Conservation (phyloP, 2,797 vertebrate genomes). For the Darevskia nairensis region DNA sequence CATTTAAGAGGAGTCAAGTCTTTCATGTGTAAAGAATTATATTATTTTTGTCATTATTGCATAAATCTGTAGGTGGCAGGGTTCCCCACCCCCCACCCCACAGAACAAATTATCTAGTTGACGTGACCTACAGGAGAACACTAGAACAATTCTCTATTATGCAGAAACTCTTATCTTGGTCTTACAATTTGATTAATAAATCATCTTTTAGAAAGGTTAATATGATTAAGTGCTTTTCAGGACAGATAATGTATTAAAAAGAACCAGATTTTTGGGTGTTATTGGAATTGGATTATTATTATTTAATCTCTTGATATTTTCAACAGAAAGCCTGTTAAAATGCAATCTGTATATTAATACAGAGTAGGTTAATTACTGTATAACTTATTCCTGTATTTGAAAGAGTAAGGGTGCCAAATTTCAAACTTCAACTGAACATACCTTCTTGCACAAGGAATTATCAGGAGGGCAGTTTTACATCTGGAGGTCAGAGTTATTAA, state of each 20-base stretch:
- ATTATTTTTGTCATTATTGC: neutral
- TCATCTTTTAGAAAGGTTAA: constrained; percentile 22
- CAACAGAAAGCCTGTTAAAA: constrained; percentile 23
- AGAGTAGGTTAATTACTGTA: constrained; percentile 6
- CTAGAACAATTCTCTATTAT: neutral
- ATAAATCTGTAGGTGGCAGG: neutral
- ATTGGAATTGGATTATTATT: constrained; percentile 31
- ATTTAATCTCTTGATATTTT: constrained; percentile 14
- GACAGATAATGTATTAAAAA: constrained; percentile 17
- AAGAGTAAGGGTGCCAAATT: neutral
- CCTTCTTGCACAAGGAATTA: neutral
- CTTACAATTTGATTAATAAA: constrained; percentile 31
- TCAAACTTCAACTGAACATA: neutral
- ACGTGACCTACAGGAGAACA: neutral
- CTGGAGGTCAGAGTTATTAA: neutral
- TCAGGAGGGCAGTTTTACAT: too few relatives aligned
- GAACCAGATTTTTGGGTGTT: neutral
- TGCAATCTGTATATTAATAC: constrained; percentile 16
- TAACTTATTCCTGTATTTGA: neutral
- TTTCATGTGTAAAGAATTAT: neutral
- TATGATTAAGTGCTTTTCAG: constrained; percentile 28
- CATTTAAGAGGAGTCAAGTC: neutral
- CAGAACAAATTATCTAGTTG: neutral
- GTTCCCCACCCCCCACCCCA: too few relatives aligned
- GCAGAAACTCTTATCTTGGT: constrained; percentile 10